phyloP scores from a whole-genome alignment of 2,888 invertebrate genomes.

The Limnephilus lunatus region DNA sequence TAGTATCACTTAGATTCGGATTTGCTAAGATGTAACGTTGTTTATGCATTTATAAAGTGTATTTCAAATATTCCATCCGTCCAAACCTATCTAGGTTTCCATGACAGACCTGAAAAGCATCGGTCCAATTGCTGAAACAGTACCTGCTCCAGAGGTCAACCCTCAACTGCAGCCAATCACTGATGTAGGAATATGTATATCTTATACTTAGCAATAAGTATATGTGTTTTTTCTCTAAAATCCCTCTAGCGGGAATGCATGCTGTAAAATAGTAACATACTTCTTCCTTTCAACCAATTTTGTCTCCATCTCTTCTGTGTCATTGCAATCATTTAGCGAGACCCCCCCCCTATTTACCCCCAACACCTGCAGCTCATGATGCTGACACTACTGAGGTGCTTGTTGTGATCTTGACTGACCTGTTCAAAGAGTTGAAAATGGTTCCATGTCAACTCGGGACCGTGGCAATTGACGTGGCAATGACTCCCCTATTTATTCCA shows the following conservation, averaged over 20 bases:
- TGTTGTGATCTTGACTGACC: too few species aligned
- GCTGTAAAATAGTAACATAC: background rate
- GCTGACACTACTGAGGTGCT: background rate
- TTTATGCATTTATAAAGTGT: background rate
- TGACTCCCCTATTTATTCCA: background rate
- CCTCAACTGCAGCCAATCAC: background rate
- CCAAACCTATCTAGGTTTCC: constrained; percentile 42
- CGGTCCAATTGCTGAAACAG: constrained; percentile 39
- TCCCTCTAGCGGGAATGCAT: constrained; percentile 29
- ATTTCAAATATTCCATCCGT: constrained; percentile 27
- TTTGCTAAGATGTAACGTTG: background rate
- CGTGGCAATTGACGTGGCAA: too few species aligned
- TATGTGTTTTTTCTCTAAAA: background rate
- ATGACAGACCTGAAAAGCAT: constrained; percentile 50
- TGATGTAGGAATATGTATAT: constrained; percentile 45
- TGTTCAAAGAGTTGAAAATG: too few species aligned
- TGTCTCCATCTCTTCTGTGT: background rate
- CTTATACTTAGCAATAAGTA: background rate
- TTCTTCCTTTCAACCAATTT: background rate
- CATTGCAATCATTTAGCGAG: background rate
- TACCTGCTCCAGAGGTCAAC: background rate
- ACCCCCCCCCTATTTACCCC: background rate
- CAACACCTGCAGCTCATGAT: background rate
- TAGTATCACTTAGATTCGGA: background rate
- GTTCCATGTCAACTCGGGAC: too few species aligned